phyloP scores from a whole-genome alignment of 2,113 vertebrate species.

The Mellivora capensis region DNA sequence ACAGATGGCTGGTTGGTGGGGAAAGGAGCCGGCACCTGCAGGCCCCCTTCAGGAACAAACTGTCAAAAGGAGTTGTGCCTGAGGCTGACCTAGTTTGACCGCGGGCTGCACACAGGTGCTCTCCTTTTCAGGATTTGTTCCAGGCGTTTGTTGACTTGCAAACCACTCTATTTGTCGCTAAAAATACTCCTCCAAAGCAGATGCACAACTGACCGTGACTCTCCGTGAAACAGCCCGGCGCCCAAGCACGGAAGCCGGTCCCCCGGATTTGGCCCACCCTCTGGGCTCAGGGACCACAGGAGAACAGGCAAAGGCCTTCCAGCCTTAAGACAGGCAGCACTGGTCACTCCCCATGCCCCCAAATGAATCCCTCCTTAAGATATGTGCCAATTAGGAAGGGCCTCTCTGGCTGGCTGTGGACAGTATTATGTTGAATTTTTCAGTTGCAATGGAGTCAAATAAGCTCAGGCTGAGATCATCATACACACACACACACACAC shows the following conservation, averaged over 20 bases:
- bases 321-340: no score
- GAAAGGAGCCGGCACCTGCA: background rate
- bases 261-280: fast-evolving
- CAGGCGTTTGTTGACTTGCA: slow-evolving; percentile 43
- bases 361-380: background rate
- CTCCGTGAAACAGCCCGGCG: background rate
- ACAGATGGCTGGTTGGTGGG: background rate
- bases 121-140: slow-evolving; percentile 41
- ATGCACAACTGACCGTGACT: slow-evolving; percentile 29
- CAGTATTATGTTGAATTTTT: background rate
- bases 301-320: background rate
- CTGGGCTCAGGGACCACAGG: fast-evolving
- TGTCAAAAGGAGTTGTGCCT: slow-evolving; percentile 6
- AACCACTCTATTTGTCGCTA: slow-evolving; percentile 38
- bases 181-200: slow-evolving; percentile 42
- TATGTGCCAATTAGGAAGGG: background rate
- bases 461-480: background rate
- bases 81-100: slow-evolving; percentile 51
- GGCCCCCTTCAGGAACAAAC: background rate
- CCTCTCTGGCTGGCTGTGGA: background rate
- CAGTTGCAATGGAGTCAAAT: background rate
- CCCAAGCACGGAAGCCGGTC: background rate
- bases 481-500: background rate
- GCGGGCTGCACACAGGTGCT: background rate
- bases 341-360: background rate